Evolutionary conservation across 2,888 invertebrate species (phyloP).

Genomic region (Galerucella pusilla): DNA sequence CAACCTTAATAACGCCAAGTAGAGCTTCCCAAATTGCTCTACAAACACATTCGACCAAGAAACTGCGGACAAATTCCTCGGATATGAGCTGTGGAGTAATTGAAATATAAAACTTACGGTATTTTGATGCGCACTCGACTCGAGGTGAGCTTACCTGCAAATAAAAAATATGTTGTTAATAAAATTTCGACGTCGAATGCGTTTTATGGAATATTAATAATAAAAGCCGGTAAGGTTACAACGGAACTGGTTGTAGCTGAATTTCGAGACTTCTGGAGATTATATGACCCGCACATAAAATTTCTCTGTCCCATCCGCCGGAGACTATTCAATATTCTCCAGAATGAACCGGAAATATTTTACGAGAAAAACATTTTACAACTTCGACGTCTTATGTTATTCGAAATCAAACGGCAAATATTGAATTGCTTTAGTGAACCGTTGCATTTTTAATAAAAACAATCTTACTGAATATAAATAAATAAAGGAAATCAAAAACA

Average conservation of each 20-base stretch:
- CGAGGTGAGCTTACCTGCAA: constrained; percentile 39
- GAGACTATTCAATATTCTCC: constrained; percentile 23
- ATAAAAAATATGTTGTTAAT: constrained; percentile 41
- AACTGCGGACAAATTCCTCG: constrained; percentile 42
- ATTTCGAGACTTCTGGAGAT: constrained; percentile 30
- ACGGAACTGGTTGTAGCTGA: constrained; percentile 11
- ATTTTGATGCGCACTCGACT: constrained; percentile 24
- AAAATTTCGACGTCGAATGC: constrained; percentile 35
- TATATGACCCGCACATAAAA: constrained; percentile 35
- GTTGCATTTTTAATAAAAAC: neutral
- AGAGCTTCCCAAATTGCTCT: constrained; percentile 44
- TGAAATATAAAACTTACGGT: constrained; percentile 44
- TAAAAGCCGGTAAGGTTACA: constrained; percentile 26
- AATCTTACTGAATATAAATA: neutral
- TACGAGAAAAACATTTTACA: constrained; percentile 16
- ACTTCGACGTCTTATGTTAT: constrained; percentile 2
- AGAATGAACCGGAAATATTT: constrained; percentile 16
- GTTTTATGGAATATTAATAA: constrained; percentile 40
- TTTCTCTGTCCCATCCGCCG: constrained; percentile 17
- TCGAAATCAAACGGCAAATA: neutral
- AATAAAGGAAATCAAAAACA: neutral
- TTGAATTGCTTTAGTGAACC: constrained; percentile 10
- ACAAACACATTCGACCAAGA: constrained; percentile 46
- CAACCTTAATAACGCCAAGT: constrained; percentile 47
- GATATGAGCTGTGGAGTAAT: constrained; percentile 44